Base-by-base conservation (phyloP, 2,797 vertebrate species). In the Pogoniulus pusillus region DNA sequence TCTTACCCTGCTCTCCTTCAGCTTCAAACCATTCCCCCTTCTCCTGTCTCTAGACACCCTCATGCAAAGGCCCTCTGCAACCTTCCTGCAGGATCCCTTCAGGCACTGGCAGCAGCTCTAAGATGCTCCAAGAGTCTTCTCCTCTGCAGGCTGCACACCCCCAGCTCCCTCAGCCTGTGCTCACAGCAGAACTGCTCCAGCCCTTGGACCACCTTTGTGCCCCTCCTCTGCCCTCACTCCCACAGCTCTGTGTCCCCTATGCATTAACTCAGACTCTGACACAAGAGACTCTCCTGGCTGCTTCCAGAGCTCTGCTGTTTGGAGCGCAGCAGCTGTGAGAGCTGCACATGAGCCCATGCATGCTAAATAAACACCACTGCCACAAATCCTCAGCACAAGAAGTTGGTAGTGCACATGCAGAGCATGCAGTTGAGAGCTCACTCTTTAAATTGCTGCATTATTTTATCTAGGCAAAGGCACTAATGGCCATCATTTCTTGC, bases 331-430 rank as follows among this genome's bases (percentile, higher is more conserved):
- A 1, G 66, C 17, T 77, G 54, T 51, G 94, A 94, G 89, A 90
- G 32, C 43, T 35, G 23, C 51, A 23, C 27, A 6, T 79, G 79
- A 71, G 24, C 39, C 80, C 8, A 10, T 23, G 49, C 73, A 72
- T n/a, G 53, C 39, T 57, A 89, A 85, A 32, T 32, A 81, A 91
- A 74, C 49, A 90, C 68, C 32, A 47, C 7, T 34, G 4, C 35
- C 64, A 87, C 70, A 94, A 92, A 95, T 92, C 64, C 59, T 71
- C 8, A 65, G 6, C 29, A 90, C 29, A 88, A 71, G 90, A 82
- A 87, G 41, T 59, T 91, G 64, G 57, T 91, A 86, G 85, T 51
- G 43, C 51, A 49, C 15, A 51, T 20, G 53, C 30, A 75, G 37
- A 68, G 29, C 8, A 30, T 27, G 18, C 70, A 60, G 82, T 91